Conservation (phyloP, 2,797 vertebrate genomes). For the Eidolon dupreanum region DNA sequence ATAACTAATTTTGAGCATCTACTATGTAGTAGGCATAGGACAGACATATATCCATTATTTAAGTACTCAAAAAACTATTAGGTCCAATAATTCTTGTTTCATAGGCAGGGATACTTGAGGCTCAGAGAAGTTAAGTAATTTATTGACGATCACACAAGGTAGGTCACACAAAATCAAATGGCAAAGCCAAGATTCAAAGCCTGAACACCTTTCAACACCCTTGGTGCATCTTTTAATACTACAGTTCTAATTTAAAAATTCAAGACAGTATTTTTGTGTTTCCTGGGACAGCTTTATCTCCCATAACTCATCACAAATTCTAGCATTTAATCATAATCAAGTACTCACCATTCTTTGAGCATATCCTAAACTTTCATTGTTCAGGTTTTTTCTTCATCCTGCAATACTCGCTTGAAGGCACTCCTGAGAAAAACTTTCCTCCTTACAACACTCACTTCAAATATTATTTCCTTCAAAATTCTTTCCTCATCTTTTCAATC, state of each 20-base stretch:
- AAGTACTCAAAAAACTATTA: background rate
- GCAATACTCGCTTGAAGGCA: background rate
- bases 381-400: background rate
- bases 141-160: background rate
- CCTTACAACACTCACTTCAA: background rate
- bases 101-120: background rate
- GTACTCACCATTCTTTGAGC: background rate
- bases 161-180: background rate
- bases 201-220: background rate
- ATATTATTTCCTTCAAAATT: background rate
- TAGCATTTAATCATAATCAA: background rate
- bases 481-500: background rate
- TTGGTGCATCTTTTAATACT: background rate
- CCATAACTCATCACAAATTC: background rate
- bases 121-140: background rate
- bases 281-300: background rate
- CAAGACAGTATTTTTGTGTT: background rate
- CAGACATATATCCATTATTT: background rate
- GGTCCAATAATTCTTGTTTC: background rate
- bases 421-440: background rate
- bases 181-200: background rate
- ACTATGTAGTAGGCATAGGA: background rate
- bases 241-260: background rate
- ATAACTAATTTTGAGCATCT: background rate
- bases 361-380: background rate